These are phyloP conservation scores for Falco novaeseelandiae DNA, from an alignment of 2,797 vertebrate species.

Conservation along the genomic window DNA sequence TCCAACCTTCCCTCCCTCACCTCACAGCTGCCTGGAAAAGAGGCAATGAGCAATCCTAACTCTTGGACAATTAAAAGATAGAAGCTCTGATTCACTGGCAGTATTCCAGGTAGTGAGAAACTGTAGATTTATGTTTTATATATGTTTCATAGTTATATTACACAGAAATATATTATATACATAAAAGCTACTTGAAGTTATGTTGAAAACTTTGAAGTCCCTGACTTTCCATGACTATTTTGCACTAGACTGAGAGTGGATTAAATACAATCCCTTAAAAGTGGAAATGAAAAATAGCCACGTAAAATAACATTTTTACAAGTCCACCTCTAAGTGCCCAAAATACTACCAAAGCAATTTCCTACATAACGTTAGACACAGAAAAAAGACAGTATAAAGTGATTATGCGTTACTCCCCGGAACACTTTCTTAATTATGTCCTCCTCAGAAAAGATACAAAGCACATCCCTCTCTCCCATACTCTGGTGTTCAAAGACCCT, in stretches of 20 bases:
- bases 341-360: not conserved
- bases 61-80: not conserved
- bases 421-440: not conserved
- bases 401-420: not conserved
- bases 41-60: not conserved
- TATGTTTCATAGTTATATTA: not conserved
- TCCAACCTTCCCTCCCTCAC: not conserved
- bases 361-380: rapidly evolving
- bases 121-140: not conserved
- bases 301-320: not conserved
- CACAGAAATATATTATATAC: not conserved
- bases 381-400: not conserved
- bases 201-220: not conserved
- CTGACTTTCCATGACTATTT: not conserved
- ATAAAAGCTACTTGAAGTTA: not conserved
- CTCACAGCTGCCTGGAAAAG: not conserved
- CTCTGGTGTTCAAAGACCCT: not conserved
- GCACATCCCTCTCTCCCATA: not conserved
- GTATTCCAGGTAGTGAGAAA: not conserved
- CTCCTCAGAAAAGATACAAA: not conserved
- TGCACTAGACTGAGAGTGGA: not conserved
- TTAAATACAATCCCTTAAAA: not conserved
- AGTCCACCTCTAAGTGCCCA: not conserved
- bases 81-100: not conserved
- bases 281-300: not conserved